phyloP scores from a whole-genome alignment of 1,140 invertebrate species.

The Aporrectodea caliginosa region DNA sequence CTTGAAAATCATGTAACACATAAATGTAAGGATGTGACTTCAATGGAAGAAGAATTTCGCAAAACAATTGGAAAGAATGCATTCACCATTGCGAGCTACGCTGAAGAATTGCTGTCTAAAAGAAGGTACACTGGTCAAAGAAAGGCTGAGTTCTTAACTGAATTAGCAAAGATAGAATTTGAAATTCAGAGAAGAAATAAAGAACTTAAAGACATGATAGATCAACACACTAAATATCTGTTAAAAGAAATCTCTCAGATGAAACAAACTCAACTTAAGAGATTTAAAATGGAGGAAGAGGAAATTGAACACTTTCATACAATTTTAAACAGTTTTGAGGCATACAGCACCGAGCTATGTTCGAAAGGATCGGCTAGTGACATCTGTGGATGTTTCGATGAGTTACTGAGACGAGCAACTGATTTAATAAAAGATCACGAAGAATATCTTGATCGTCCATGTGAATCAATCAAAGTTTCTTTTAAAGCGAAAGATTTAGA shows the following conservation, averaged over 20 bases:
- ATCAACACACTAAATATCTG: not conserved
- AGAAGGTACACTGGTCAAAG: too few species aligned
- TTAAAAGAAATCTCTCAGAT: not conserved
- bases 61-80: too few species aligned
- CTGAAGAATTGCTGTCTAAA: too few species aligned
- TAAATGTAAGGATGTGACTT: too few species aligned
- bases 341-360: not conserved
- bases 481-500: not conserved
- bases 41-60: too few species aligned
- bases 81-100: too few species aligned
- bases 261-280: not conserved
- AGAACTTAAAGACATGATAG: not conserved
- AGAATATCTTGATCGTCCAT: not conserved
- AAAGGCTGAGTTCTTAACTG: too few species aligned
- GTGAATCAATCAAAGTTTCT: not conserved
- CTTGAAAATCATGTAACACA: too few species aligned
- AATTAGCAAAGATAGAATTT: not conserved
- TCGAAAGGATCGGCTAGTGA: not conserved
- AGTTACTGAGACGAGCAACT: not conserved
- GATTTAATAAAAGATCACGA: not conserved
- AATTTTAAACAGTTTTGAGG: not conserved
- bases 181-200: not conserved
- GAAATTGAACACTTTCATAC: not conserved
- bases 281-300: not conserved
- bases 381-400: not conserved